Evolutionary conservation across 2,113 vertebrate species (phyloP).

Genomic region (Sebastes schlegelii): DNA sequence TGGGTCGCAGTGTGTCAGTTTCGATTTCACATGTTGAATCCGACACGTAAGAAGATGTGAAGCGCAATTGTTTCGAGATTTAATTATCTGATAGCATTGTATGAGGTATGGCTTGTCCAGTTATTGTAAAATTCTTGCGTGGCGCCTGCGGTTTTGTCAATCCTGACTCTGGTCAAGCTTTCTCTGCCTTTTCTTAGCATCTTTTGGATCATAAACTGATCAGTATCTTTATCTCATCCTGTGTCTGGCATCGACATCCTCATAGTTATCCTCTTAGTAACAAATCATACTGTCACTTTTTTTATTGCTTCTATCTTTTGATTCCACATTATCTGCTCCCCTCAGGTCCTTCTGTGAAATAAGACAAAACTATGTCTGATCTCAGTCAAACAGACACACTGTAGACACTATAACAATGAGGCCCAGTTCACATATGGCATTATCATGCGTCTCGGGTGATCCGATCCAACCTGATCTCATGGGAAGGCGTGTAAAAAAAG

Average conservation of each 20-base stretch:
- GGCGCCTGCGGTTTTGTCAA: constrained; percentile 53
- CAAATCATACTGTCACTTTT: constrained; percentile 62
- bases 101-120: constrained; percentile 65
- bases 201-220: constrained; percentile 62
- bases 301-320: constrained; percentile 53
- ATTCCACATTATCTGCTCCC: constrained; percentile 36
- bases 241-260: constrained; percentile 11
- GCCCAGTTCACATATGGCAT: not conserved
- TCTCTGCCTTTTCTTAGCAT: constrained; percentile 23
- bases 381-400: not conserved
- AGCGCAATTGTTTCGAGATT: constrained; percentile 82
- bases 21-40: constrained; percentile 74
- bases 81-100: constrained; percentile 87
- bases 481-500: too few relatives aligned
- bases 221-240: constrained; percentile 41
- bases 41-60: constrained; percentile 72
- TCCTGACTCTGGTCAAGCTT: constrained; percentile 44
- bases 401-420: not conserved
- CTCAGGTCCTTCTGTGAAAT: constrained; percentile 42
- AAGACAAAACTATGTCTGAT: constrained; percentile 31
- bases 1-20: constrained; percentile 58
- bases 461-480: too few relatives aligned
- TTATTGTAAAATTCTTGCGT: constrained; percentile 65
- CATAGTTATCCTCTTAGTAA: constrained; percentile 45
- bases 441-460: not conserved